phyloP scores from a whole-genome alignment of 2,888 invertebrate genomes.

The Morpho helenor region DNA sequence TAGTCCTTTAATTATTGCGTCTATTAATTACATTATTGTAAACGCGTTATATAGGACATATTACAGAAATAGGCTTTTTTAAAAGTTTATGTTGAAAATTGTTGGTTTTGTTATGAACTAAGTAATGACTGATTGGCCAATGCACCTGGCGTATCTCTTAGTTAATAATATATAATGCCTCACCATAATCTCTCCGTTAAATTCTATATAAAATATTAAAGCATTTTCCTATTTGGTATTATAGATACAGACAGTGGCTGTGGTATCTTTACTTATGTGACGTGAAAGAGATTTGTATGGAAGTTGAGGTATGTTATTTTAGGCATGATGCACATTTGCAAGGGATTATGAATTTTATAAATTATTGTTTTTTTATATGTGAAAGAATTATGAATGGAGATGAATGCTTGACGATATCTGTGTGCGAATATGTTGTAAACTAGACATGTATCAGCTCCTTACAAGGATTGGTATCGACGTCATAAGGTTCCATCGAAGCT shows the following conservation, averaged over 20 bases:
- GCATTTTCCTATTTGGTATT: slow-evolving; percentile 79
- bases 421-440: slow-evolving; percentile 63
- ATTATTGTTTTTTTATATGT: slow-evolving; percentile 66
- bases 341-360: slow-evolving; percentile 78
- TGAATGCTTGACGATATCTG: slow-evolving; percentile 43
- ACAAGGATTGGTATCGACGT: slow-evolving; percentile 62
- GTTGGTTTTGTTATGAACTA: neutral
- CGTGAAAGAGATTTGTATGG: slow-evolving; percentile 52
- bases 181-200: slow-evolving; percentile 68
- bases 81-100: neutral
- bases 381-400: slow-evolving; percentile 51
- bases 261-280: slow-evolving; percentile 77
- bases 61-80: neutral
- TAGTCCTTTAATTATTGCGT: too few relatives aligned
- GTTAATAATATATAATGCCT: slow-evolving; percentile 60
- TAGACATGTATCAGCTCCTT: slow-evolving; percentile 63
- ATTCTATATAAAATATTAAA: slow-evolving; percentile 60
- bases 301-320: slow-evolving; percentile 71
- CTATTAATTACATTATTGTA: neutral
- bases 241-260: slow-evolving; percentile 79
- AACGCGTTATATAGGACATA: neutral
- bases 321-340: slow-evolving; percentile 78
- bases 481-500: slow-evolving; percentile 64
- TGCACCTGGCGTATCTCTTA: slow-evolving; percentile 65
- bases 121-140: slow-evolving; percentile 35